A percentile compares a stretch with the other conserved stretches of the same genome.
Evolutionary conservation across 2,113 vertebrate genomes (phyloP).

Genomic region (Protobothrops mucrosquamatus): DNA sequence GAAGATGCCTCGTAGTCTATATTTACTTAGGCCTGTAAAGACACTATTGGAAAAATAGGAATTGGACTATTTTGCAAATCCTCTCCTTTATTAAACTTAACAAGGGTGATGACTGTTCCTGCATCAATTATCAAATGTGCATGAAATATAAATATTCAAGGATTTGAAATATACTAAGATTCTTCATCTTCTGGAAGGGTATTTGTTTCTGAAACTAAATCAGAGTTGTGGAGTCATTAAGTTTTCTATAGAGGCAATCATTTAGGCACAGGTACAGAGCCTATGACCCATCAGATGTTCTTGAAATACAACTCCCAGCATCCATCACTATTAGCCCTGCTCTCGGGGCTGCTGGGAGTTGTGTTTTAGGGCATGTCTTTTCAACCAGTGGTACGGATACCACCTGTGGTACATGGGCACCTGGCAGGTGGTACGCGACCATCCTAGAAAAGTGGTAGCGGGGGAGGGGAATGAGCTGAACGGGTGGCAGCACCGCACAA

Average conservation of each 20-base stretch:
- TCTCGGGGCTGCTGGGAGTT: neutral
- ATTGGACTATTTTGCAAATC: neutral
- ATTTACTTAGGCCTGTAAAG: neutral
- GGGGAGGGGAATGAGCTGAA: too few relatives aligned
- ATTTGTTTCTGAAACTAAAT: neutral
- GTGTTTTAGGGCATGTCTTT: neutral
- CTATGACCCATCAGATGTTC: neutral
- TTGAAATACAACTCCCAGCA: neutral
- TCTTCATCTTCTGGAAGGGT: neutral
- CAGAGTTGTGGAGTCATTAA: neutral
- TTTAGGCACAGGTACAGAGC: neutral
- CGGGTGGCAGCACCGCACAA: too few relatives aligned
- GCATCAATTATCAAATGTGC: accelerated
- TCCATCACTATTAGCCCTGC: neutral
- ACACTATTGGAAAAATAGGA: neutral
- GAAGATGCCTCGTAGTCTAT: neutral
- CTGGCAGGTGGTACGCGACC: too few relatives aligned
- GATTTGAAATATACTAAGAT: neutral
- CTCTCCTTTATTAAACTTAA: neutral
- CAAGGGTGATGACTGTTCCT: neutral
- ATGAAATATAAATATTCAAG: conserved; percentile 3
- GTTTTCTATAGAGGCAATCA: neutral
- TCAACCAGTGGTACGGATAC: too few relatives aligned
- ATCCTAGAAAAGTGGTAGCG: too few relatives aligned
- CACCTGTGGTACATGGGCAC: too few relatives aligned